Base-by-base conservation (phyloP, 2,888 invertebrate genomes). In the Arctia plantaginis region DNA sequence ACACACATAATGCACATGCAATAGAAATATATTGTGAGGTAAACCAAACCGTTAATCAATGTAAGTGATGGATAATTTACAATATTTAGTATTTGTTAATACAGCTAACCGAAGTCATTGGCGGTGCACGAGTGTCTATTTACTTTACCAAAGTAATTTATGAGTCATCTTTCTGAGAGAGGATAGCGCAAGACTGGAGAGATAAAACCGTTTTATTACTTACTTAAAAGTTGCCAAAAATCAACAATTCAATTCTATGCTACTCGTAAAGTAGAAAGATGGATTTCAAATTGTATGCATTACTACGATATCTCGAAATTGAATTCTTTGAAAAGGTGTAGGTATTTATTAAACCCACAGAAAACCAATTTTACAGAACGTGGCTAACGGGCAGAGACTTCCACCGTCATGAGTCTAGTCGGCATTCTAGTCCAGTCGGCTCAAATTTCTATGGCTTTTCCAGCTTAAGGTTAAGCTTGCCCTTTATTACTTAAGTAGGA, bases 161-260 rank as follows among this genome's bases (percentile, higher is more conserved):
- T 69, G 41, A 69, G 69, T 41, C 62, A 69, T 69, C 69, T 69
- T 69, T 69, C 20, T 59, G 27, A 62, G 41, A 59, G 69, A 69
- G 62, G 30, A 67, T 47, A 83, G 72, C 69, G 82, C 76, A 72
- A 76, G 71, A 80, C 79, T 68, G 74, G 59, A 79, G 77, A 77
- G 77, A 91, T 91, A 92, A 92, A 92, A 90, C 59, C 87, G 86
- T 89, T 92, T 92, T 91, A 93, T 92, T 87, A 87, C 90, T 90
- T 89, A 86, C 90, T 92, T 90, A 88, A 92, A 92, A 92, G 92
- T 90, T 90, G 86, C 89, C 92, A 90, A 93, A 92, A 92, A 92
- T 92, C 92, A 91, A 93, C 92, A 93, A 91, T 92, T 92, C 92
- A 90, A 92, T 92, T 92, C 89, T 90, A 90, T 87, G 88, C 85